These are phyloP conservation scores for Hermaeophaga mercurialis DNA, from an alignment of 2,888 invertebrate species.

Conservation along the genomic window DNA sequence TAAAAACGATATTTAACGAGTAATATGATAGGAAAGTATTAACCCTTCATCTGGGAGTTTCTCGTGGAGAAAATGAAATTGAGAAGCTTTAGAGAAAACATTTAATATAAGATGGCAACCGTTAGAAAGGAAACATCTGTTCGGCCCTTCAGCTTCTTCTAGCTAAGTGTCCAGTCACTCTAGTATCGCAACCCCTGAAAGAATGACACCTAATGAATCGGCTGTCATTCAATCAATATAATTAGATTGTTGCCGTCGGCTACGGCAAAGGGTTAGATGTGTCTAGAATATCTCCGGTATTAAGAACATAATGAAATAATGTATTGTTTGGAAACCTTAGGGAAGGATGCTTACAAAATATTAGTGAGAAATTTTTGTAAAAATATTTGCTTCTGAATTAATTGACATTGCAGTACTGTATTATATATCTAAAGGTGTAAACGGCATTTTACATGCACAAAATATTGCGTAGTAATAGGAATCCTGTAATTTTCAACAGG, in stretches of 20 bases:
- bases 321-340: conserved; percentile 48
- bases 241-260: conserved; percentile 57
- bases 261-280: conserved; percentile 51
- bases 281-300: conserved; percentile 54
- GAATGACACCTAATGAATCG: conserved; percentile 60
- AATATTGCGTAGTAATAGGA: too few species aligned
- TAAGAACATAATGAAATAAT: conserved; percentile 54
- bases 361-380: too few species aligned
- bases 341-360: too few species aligned
- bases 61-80: conserved; percentile 24
- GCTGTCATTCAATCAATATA: conserved; percentile 61
- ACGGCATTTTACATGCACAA: too few species aligned
- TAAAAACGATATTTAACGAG: not conserved
- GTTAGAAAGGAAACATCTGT: conserved; percentile 44
- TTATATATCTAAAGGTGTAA: too few species aligned
- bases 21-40: conserved; percentile 6
- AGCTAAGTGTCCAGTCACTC: conserved; percentile 37
- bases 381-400: too few species aligned
- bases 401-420: too few species aligned
- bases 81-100: conserved; percentile 34
- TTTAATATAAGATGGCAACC: conserved; percentile 37
- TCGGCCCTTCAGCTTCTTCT: conserved; percentile 46
- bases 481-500: too few species aligned
- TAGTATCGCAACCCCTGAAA: conserved; percentile 45
- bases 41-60: conserved; percentile 15